Base-by-base conservation (phyloP, 2,797 vertebrate genomes). In the Epinephelus malabaricus region DNA sequence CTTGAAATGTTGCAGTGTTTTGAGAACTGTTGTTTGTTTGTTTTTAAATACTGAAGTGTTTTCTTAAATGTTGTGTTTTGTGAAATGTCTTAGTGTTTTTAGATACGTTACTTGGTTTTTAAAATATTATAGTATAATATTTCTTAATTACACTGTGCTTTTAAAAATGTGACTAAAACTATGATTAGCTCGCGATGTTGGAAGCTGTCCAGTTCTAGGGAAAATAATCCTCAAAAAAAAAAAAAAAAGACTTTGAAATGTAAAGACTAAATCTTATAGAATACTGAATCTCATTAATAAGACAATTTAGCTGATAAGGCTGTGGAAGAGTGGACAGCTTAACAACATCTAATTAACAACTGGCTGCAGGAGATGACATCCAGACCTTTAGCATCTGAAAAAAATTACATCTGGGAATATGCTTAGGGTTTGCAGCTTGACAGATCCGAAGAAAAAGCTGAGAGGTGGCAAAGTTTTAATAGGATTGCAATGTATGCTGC, bases 271-370 rank as follows among this genome's bases (percentile, higher is more conserved):
- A 88, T 81, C 49, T 71, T 76, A 78, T 47, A 63, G 23, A 58
- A 89, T 80, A 87, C 76, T 86, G 72, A 89, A 92, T 89, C 92
- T 86, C 73, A 82, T 86, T 94, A 93, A 82, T 66, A 87, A 85
- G 65, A 88, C 83, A 76, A 82, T 86, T 83, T 80, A 85, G 88
- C 88, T 79, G 81, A 92, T 90, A 87, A 88, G 80, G 80, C 85
- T 88, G 78, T 65, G 69, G 81, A 86, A 65, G 61, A 93, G 93
- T 91, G 88, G 87, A 88, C 80, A 86, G 82, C 80, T 88, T 88
- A 86, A 77, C 86, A 82, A 84, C 82, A 91, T 85, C 84, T 91
- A 95, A 94, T 95, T 95, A 93, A 81, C 89, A 90, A 49, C 81
- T 60, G 86, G 67, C 77, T 66, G 88, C 78, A 93, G 91, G 86